phyloP scores from a whole-genome alignment of 2,113 vertebrate genomes.

The Carettochelys insculpta region DNA sequence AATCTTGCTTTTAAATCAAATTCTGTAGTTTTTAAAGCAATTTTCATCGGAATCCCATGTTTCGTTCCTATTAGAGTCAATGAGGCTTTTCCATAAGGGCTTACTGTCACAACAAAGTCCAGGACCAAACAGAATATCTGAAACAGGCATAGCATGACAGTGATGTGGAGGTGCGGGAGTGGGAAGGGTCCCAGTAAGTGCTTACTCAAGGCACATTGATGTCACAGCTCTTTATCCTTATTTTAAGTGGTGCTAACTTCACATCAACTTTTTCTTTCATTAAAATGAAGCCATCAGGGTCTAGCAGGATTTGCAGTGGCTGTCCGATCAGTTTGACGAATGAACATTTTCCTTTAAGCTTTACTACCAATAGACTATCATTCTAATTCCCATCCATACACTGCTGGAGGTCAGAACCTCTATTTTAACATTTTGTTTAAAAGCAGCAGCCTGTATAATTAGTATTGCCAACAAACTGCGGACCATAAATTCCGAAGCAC shows the following conservation, averaged over 20 bases:
- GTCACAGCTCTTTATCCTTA: neutral
- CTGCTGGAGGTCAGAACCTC: slow-evolving; percentile 45
- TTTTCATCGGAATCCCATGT: neutral
- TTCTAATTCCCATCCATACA: slow-evolving; percentile 28
- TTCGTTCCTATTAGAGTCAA: neutral
- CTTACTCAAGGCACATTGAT: neutral
- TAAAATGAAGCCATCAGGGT: slow-evolving; percentile 4
- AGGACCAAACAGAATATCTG: neutral
- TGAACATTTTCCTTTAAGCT: slow-evolving; percentile 47
- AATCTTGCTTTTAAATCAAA: neutral
- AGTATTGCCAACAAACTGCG: slow-evolving; percentile 40
- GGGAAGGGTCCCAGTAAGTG: neutral
- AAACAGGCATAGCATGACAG: neutral
- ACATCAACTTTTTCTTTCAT: slow-evolving; percentile 38
- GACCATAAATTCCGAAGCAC: slow-evolving; percentile 12
- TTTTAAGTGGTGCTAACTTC: neutral
- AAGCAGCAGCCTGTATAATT: slow-evolving; percentile 50
- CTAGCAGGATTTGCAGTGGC: slow-evolving; percentile 35
- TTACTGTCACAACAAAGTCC: neutral
- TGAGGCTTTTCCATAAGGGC: neutral
- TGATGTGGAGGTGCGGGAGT: rapidly evolving
- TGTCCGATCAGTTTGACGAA: slow-evolving; percentile 53
- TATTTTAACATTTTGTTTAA: slow-evolving; percentile 54
- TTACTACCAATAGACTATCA: slow-evolving; percentile 11
- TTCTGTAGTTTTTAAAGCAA: neutral